Evolutionary conservation across 2,113 vertebrate genomes (phyloP).

Genomic region (Toxotes chatareus): DNA sequence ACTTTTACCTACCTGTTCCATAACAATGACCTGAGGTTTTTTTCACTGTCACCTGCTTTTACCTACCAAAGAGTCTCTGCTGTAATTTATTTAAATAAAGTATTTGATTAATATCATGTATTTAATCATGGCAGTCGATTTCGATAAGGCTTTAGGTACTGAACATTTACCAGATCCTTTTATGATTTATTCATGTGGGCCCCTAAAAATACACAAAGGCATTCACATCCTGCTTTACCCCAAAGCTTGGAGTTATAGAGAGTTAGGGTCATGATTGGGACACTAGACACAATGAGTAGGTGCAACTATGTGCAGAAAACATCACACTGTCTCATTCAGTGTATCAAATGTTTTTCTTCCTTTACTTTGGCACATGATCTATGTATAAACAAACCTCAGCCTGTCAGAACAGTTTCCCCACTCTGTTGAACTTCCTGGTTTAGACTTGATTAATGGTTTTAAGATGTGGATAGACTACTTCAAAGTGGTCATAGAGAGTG

Average conservation of each 20-base stretch:
- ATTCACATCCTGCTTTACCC: neutral
- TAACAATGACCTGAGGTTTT: neutral
- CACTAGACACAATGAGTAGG: neutral
- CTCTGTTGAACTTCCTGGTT: neutral
- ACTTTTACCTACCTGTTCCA: neutral
- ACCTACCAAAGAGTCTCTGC: neutral
- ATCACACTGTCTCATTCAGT: neutral
- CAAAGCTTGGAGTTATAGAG: constrained; percentile 9
- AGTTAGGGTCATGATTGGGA: constrained; percentile 10
- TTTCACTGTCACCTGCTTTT: neutral
- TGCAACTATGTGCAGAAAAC: constrained; percentile 7
- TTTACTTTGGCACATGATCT: constrained; percentile 8
- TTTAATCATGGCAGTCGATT: neutral
- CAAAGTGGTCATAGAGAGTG: neutral
- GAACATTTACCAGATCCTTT: constrained; percentile 14
- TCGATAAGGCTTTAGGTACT: neutral
- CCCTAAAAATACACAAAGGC: neutral
- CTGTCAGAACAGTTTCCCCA: neutral
- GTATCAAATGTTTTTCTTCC: constrained; percentile 2
- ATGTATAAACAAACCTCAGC: constrained; percentile 33
- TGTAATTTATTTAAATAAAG: neutral
- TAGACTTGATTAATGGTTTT: constrained; percentile 7
- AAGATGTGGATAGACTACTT: constrained; percentile 21
- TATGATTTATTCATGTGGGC: constrained; percentile 15
- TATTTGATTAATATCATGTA: neutral